phyloP scores from a whole-genome alignment of 2,888 invertebrate species.

The Tinea trinotella region DNA sequence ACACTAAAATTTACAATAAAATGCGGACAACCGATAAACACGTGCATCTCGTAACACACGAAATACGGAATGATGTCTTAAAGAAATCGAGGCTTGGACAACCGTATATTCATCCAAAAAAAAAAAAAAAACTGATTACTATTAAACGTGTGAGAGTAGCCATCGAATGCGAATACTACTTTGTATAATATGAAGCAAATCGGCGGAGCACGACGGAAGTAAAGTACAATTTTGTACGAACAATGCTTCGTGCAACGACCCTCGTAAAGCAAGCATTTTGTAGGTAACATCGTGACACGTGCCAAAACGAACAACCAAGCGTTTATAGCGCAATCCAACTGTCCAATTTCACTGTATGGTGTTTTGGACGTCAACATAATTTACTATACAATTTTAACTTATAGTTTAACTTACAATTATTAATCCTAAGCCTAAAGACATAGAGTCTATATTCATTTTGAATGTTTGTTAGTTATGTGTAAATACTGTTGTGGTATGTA shows the following conservation, averaged over 20 bases:
- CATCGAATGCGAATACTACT: no score
- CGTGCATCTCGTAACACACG: no score
- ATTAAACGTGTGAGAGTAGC: no score
- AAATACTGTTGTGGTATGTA: background rate
- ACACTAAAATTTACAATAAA: no score
- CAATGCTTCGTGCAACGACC: constrained; percentile 13
- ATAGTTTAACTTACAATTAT: background rate
- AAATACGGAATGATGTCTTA: no score
- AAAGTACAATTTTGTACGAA: background rate
- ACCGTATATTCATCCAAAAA: no score
- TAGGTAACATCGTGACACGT: constrained; percentile 9
- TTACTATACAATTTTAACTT: background rate
- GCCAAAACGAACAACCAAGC: constrained; percentile 15
- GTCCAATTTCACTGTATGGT: constrained; percentile 13
- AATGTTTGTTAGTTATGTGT: background rate
- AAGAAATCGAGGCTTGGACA: no score
- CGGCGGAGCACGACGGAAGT: no score
- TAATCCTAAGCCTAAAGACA: background rate
- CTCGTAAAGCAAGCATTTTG: constrained; percentile 9
- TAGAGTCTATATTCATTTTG: background rate
- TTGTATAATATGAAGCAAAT: no score
- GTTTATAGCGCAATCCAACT: constrained; percentile 11
- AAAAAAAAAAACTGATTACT: no score
- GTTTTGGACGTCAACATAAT: background rate
- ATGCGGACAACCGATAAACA: no score